Conservation (phyloP, 2,797 vertebrate species). For the Knipowitschia caucasica region DNA sequence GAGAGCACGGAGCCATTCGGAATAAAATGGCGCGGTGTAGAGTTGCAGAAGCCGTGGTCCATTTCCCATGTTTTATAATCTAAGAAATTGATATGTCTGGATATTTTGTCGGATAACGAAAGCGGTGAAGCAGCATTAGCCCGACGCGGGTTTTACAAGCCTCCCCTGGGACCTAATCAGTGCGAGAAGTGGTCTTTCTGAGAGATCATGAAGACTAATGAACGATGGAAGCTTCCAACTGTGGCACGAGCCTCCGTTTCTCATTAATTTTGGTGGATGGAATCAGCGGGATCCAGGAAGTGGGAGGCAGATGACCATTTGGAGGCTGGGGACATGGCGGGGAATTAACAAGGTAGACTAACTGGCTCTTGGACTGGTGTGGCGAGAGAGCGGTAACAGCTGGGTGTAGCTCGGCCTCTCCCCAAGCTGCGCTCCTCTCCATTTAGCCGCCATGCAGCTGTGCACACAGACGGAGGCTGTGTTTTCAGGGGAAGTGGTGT, state of each 20-base stretch:
- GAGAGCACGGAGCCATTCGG: not conserved
- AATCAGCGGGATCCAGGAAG: conserved; percentile 12
- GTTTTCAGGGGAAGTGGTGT: conserved; percentile 33
- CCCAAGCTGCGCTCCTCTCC: conserved; percentile 46
- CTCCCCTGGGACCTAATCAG: conserved; percentile 48
- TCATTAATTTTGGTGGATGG: conserved; percentile 14
- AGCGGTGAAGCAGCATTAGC: conserved; percentile 46
- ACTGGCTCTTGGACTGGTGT: conserved; percentile 35
- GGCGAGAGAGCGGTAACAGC: conserved; percentile 32
- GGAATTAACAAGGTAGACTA: conserved; percentile 40
- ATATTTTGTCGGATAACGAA: conserved; percentile 44
- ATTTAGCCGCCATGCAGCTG: conserved; percentile 48
- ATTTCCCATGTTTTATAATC: conserved; percentile 26
- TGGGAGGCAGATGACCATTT: conserved; percentile 10
- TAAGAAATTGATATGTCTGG: conserved; percentile 48
- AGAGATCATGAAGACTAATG: conserved; percentile 39
- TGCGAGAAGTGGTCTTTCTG: conserved; percentile 42
- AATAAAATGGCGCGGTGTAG: conserved; percentile 2
- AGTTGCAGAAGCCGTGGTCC: conserved; percentile 2
- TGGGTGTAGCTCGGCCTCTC: conserved; percentile 31
- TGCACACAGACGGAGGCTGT: conserved; percentile 46
- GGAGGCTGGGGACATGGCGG: conserved; percentile 28
- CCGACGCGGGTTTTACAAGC: conserved; percentile 40
- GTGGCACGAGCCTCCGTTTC: conserved; percentile 10
- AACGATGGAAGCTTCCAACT: conserved; percentile 30